These are phyloP conservation scores for Pogonus chalceus DNA, from an alignment of 1,140 invertebrate genomes.

Conservation along the genomic window DNA sequence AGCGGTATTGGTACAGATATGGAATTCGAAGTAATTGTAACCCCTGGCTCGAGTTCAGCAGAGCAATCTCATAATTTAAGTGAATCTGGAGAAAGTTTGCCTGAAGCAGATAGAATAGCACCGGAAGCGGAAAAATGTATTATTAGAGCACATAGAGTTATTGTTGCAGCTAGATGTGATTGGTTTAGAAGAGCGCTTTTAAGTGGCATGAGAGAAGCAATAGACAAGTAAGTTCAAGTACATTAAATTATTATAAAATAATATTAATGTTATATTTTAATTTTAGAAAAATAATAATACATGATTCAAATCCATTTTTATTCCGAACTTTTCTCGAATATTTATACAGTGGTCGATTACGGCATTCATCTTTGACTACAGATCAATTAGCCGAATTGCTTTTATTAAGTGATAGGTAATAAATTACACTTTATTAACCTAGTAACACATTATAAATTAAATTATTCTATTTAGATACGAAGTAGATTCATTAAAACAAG, in stretches of 20 bases:
- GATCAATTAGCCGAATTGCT: conserved; percentile 56
- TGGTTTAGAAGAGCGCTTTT: conserved; percentile 59
- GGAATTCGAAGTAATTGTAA: conserved; percentile 48
- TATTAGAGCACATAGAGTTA: conserved; percentile 51
- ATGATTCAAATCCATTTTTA: conserved; percentile 51
- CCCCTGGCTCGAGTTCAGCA: neutral
- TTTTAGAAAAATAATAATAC: conserved; percentile 53
- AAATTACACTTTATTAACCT: neutral
- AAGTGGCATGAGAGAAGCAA: conserved; percentile 61
- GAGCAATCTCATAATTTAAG: neutral
- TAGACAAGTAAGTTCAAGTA: conserved; percentile 43
- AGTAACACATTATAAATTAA: neutral
- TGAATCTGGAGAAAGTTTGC: conserved; percentile 14
- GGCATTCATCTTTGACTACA: conserved; percentile 37
- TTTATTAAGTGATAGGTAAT: conserved; percentile 41
- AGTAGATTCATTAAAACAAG: conserved; percentile 46
- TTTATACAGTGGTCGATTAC: conserved; percentile 50
- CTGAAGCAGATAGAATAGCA: conserved; percentile 10
- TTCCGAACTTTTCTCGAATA: conserved; percentile 52
- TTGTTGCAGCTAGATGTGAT: conserved; percentile 55
- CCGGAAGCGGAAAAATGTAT: conserved; percentile 24
- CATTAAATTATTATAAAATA: conserved; percentile 1
- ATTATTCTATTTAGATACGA: conserved; percentile 28
- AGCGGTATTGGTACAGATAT: conserved; percentile 47
- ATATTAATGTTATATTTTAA: conserved; percentile 15